Base-by-base conservation (phyloP, 1,140 invertebrate species). In the Drosophila nannoptera region DNA sequence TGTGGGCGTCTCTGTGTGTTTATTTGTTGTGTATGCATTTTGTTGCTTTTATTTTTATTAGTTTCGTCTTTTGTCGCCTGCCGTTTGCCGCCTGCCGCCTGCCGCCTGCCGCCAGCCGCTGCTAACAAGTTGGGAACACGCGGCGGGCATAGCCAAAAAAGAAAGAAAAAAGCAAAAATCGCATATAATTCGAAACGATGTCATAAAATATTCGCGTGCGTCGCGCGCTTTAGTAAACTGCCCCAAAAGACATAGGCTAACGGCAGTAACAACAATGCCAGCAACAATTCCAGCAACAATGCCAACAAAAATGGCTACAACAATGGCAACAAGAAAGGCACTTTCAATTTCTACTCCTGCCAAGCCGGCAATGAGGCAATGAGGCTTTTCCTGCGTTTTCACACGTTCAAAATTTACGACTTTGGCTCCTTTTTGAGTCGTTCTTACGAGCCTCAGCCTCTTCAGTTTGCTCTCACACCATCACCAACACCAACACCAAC, bases 371-470 rank as follows among this genome's bases (percentile, higher is more conserved):
- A 83, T 78, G 80, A 68, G 78, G 76, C 78, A 83, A 84, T 74
- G 77, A 86, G 80, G 73, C 81, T 84, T 80, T 84, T 84, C 80
- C 80, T 84, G 80, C 80, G 76, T 84, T 84, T 84, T 84, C 80
- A 84, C 80, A 84, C 80, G 81, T 86, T 82, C 73, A 74, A 84
- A 83, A 84, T 84, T 86, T 84, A 84, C 81, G 80, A 86, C 81
- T 68, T 52, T 83, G 56, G 40, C 52, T 58, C 58, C 63, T 65
- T 68, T 69, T 73, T 50, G 40, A 52, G 31, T 63, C 59, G 38
- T 43, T 63, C 53, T 12, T 6, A 42, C 38, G 40, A 46, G 7
- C 56, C 68, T 55, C 55, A 73, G 52, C 71, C 70, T 66, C 53
- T 60, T 49, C 22, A 22, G 55, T 68, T 64, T 8, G 40, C 55